Base-by-base conservation (phyloP, 2,888 invertebrate genomes). In the Drosophila cognata region DNA sequence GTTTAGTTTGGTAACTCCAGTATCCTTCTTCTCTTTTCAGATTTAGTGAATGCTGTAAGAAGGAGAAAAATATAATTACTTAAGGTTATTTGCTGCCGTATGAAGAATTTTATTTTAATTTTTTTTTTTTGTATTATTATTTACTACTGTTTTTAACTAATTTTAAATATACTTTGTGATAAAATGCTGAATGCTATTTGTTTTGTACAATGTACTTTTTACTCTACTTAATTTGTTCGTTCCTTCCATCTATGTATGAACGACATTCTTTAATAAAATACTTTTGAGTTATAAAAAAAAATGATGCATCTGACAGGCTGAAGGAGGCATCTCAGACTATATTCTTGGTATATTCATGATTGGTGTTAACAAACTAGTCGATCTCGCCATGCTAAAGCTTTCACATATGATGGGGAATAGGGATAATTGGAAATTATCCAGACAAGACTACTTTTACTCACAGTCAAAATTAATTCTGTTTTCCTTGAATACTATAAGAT, bases 1-100 rank as follows among this genome's bases (percentile, higher is more conserved):
- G 43, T 41, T 51, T 28, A 33, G 51, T 41, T 52, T 52, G 46
- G 43, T 41, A 51, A 28, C 43, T 56, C 73, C 71, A 71, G 73
- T 50, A 51, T 72, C 55, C 18, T 43, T 46, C n/a, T 29, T 33
- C 25, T 31, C 41, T 33, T 16, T 51, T 31, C n/a, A 38, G 36
- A 38, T 25, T 21, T 4, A 41, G 18, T 33, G 11, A 41, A 35
- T 38, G 29, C 72, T 70, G 61, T 21, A 70, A 70, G 31, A 28
- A 38, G 35, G 5, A 11, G 16, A 16, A 38, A 53, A 56, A 18
- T 16, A 18, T 11, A 41, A 29, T 36, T 35, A 58, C 5, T 35
- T 35, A 21, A 25, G 25, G 16, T 46, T 46, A 16, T 46, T 16
- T 46, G 21, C 25, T 46, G 16, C 16, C 7, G 21, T 13, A 46